phyloP scores from a whole-genome alignment of 92 coral and sea anemone genomes.

The Zoanthus gigantus region DNA sequence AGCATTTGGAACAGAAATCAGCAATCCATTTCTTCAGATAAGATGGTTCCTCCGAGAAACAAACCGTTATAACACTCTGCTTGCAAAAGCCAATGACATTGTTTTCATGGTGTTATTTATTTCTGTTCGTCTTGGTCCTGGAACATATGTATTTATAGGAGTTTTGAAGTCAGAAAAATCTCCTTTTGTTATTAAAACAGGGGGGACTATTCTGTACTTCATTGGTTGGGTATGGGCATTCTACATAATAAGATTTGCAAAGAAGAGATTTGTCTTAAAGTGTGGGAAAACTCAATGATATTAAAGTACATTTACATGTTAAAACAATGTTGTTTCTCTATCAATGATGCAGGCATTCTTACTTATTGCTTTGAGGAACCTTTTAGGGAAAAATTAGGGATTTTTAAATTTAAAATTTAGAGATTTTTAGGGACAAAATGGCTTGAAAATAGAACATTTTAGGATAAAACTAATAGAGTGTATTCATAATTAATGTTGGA shows the following conservation, averaged over 20 bases:
- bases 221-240: conserved; percentile 89
- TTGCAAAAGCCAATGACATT: conserved; percentile 87
- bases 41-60: conserved; percentile 97
- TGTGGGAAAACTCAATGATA: conserved; percentile 27
- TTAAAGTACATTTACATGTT: not conserved
- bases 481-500: too few relatives aligned
- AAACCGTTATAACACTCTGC: conserved; percentile 67
- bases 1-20: conserved; percentile 91
- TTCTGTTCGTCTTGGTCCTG: conserved; percentile 87
- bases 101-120: conserved; percentile 83
- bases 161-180: conserved; percentile 73
- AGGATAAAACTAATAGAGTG: too few relatives aligned
- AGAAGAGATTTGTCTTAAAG: conserved; percentile 84
- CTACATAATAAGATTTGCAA: conserved; percentile 80
- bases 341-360: not conserved
- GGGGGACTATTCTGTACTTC: conserved; percentile 82
- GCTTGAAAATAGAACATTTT: too few relatives aligned
- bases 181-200: conserved; percentile 73
- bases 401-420: too few relatives aligned
- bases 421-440: too few relatives aligned
- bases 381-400: too few relatives aligned
- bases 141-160: conserved; percentile 71
- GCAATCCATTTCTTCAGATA: conserved; percentile 92
- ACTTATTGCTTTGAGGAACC: too few relatives aligned
- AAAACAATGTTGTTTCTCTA: not conserved